Evolutionary conservation across 2,797 vertebrate genomes (phyloP).

Genomic region (Nothura maculosa): DNA sequence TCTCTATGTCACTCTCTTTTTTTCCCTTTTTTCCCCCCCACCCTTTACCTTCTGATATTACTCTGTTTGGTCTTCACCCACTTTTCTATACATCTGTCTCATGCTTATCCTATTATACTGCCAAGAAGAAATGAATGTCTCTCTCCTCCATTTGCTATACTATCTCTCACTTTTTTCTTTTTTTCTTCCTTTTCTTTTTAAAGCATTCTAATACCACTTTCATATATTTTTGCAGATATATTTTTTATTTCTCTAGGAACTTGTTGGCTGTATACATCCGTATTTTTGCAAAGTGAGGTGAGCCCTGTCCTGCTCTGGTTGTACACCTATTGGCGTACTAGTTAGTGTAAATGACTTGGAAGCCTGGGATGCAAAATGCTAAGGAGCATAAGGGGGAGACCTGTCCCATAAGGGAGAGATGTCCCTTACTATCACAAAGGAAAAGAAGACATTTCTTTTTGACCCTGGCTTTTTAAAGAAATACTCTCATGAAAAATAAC

Average conservation of each 20-base stretch:
- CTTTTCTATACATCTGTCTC: slow-evolving; percentile 21
- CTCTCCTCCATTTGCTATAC: background rate
- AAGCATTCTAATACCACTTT: background rate
- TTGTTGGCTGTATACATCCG: background rate
- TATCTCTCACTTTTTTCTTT: background rate
- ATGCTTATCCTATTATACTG: background rate
- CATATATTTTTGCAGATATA: background rate
- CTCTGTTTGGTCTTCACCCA: slow-evolving; percentile 16
- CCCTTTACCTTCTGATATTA: background rate
- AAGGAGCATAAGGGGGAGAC: background rate
- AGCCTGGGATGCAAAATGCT: background rate
- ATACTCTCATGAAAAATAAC: background rate
- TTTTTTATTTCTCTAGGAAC: background rate
- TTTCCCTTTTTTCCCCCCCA: background rate
- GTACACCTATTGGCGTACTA: background rate
- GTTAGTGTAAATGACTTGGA: background rate
- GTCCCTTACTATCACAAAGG: background rate
- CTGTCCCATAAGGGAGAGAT: background rate
- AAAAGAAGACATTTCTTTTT: background rate
- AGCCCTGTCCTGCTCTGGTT: background rate
- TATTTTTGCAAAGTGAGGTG: background rate
- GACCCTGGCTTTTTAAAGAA: slow-evolving; percentile 39
- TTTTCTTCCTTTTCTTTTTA: background rate
- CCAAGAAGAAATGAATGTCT: background rate
- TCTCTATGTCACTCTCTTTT: background rate